Conservation (phyloP, 2,888 invertebrate species). For the Carpatolechia fugitivella region DNA sequence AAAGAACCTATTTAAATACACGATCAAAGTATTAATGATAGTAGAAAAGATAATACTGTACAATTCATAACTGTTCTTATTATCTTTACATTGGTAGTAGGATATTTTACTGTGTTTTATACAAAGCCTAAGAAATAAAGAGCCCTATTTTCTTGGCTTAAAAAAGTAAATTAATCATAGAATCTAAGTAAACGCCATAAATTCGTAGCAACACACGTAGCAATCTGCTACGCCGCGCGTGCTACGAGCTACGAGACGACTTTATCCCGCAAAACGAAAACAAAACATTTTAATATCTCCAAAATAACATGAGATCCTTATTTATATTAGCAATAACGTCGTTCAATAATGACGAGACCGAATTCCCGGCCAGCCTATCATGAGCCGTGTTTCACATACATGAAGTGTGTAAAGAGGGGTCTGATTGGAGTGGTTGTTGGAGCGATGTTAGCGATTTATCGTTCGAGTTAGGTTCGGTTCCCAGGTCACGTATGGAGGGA, state of each 20-base stretch:
- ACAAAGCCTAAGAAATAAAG: no score
- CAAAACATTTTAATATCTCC: slow-evolving; percentile 72
- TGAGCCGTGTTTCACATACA: slow-evolving; percentile 24
- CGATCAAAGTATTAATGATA: no score
- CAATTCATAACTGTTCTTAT: no score
- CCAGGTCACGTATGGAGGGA: slow-evolving; percentile 64
- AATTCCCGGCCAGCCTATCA: slow-evolving; percentile 38
- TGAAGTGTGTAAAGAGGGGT: slow-evolving; percentile 20
- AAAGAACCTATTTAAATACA: no score
- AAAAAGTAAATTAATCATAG: no score
- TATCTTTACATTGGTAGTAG: no score
- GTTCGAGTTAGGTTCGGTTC: slow-evolving; percentile 54
- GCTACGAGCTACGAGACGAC: slow-evolving; percentile 14
- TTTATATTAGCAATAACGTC: slow-evolving; percentile 73
- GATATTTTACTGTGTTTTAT: no score
- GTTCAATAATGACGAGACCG: slow-evolving; percentile 69
- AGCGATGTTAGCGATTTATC: slow-evolving; percentile 59
- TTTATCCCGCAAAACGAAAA: slow-evolving; percentile 32
- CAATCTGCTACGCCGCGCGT: slow-evolving; percentile 6
- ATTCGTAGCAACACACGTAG: slow-evolving; percentile 22
- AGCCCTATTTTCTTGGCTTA: no score
- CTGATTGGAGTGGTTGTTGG: slow-evolving; percentile 36
- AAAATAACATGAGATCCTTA: slow-evolving; percentile 66
- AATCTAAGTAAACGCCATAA: not conserved
- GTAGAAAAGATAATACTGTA: no score